phyloP scores from a whole-genome alignment of 2,797 vertebrate species.

The Esox lucius region DNA sequence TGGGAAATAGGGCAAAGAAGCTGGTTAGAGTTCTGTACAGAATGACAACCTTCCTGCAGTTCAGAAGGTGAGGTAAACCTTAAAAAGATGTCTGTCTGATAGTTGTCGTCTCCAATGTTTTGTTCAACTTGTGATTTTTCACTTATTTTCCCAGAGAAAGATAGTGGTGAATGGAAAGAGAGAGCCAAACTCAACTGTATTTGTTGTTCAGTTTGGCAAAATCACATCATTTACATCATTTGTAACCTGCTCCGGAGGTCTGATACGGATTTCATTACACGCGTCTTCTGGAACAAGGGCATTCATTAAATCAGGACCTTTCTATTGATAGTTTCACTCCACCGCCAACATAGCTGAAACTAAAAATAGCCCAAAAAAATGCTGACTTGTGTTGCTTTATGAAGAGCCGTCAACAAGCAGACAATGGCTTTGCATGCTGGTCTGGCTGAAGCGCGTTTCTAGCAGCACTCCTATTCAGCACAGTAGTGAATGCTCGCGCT shows the following conservation, averaged over 20 bases:
- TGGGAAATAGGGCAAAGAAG: too few relatives aligned
- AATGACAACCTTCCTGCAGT: slow-evolving; percentile 21
- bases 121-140: too few relatives aligned
- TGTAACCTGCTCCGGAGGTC: slow-evolving; percentile 13
- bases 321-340: slow-evolving; percentile 26
- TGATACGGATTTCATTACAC: slow-evolving; percentile 28
- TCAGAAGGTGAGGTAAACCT: neutral
- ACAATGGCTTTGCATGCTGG: slow-evolving; percentile 42
- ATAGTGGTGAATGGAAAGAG: neutral
- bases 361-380: slow-evolving; percentile 53
- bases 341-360: slow-evolving; percentile 48
- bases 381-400: slow-evolving; percentile 59
- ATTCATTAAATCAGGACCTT: slow-evolving; percentile 54
- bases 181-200: neutral
- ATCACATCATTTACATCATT: neutral
- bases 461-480: slow-evolving; percentile 53
- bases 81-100: neutral
- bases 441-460: slow-evolving; percentile 12
- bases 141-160: too few relatives aligned
- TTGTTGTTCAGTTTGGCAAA: slow-evolving; percentile 16
- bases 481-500: slow-evolving; percentile 57
- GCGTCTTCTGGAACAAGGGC: slow-evolving; percentile 17
- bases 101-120: neutral
- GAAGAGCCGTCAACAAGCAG: slow-evolving; percentile 34
- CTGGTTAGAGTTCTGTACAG: neutral